Evolutionary conservation across 2,888 invertebrate species (phyloP).

Genomic region (Theristus sp.): DNA sequence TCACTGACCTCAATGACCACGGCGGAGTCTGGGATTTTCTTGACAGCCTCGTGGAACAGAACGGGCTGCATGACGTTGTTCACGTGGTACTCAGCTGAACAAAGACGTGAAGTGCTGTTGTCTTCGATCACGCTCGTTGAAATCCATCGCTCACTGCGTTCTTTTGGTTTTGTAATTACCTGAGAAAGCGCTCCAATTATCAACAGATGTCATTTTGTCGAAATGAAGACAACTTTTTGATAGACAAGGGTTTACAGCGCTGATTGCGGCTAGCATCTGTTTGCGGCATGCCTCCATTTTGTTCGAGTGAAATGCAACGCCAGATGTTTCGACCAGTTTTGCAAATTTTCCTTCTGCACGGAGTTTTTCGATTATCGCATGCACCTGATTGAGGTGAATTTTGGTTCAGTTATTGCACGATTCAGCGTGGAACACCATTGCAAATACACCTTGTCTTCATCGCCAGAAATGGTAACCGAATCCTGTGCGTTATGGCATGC

Average conservation of each 20-base stretch:
- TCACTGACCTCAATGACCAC: conserved; percentile 51
- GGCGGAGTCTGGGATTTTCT: conserved; percentile 65
- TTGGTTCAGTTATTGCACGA: no score
- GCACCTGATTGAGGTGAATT: no score
- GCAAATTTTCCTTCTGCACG: conserved; percentile 56
- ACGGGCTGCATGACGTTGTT: conserved; percentile 28
- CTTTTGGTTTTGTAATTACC: neutral
- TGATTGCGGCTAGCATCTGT: no score
- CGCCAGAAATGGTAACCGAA: conserved; percentile 77
- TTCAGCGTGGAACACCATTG: no score
- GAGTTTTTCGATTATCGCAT: conserved; percentile 15
- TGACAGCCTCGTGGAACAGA: conserved; percentile 51
- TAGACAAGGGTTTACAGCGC: no score
- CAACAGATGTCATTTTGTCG: no score
- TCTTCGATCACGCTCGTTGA: conserved; percentile 75
- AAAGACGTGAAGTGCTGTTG: conserved; percentile 52
- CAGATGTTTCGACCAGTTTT: conserved; percentile 63
- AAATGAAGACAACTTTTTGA: no score
- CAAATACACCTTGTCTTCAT: conserved; percentile 40
- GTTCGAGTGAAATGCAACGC: conserved; percentile 74
- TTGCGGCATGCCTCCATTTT: no score
- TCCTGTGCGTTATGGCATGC: conserved; percentile 83
- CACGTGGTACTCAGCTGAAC: conserved; percentile 73
- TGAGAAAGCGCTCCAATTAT: neutral
- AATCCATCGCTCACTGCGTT: conserved; percentile 60